Evolutionary conservation across 2,113 vertebrate genomes (phyloP).

Genomic region (Isurus oxyrinchus): DNA sequence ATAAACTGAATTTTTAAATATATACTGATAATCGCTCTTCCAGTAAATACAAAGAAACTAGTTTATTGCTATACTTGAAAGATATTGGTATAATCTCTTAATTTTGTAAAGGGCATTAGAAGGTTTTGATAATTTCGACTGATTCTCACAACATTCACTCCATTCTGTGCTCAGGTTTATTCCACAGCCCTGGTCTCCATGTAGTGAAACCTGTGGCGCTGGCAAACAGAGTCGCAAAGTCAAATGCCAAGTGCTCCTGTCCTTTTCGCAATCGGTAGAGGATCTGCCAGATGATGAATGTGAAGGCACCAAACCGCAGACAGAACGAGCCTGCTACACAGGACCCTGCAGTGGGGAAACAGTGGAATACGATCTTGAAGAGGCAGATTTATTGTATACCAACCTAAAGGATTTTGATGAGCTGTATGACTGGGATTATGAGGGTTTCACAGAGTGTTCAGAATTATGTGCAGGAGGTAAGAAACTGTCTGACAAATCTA

Average conservation of each 20-base stretch:
- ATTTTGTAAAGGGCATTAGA: neutral
- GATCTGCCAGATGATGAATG: constrained; percentile 87
- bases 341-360: constrained; percentile 66
- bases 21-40: neutral
- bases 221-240: constrained; percentile 73
- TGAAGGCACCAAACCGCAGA: constrained; percentile 71
- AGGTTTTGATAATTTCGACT: constrained; percentile 34
- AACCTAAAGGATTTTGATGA: constrained; percentile 62
- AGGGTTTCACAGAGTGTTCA: constrained; percentile 86
- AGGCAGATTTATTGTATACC: constrained; percentile 46
- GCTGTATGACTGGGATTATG: constrained; percentile 88
- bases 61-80: neutral
- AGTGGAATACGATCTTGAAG: constrained; percentile 45
- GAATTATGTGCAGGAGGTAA: constrained; percentile 86
- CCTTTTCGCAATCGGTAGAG: constrained; percentile 86
- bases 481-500: neutral
- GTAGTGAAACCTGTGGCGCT: constrained; percentile 79
- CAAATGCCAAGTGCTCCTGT: constrained; percentile 84
- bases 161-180: constrained; percentile 69
- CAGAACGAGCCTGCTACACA: constrained; percentile 70
- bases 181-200: constrained; percentile 79
- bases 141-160: constrained; percentile 42
- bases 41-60: neutral
- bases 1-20: neutral
- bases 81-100: neutral